A percentile compares a stretch with the other conserved stretches of the same genome.
Conservation (phyloP, 1,140 invertebrate genomes). For the Solen grandis region DNA sequence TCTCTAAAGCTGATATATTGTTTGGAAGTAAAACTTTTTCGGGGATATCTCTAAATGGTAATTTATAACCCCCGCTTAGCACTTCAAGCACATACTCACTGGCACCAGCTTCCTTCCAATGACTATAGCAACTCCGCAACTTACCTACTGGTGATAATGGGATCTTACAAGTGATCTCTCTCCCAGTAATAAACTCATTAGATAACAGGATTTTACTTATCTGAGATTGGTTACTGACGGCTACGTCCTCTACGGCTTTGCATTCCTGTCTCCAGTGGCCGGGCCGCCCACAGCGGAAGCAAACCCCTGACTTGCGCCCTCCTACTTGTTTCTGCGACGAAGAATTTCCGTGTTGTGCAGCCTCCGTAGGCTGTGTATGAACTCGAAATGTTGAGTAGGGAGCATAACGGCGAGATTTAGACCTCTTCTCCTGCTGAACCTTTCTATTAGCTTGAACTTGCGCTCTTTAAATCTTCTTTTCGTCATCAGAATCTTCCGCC, state of each 20-base stretch:
- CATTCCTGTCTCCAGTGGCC: conserved; percentile 16
- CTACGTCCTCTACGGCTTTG: not conserved
- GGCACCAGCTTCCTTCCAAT: conserved; percentile 15
- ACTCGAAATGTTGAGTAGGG: too few relatives aligned
- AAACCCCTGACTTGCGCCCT: not conserved
- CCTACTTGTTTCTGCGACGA: not conserved
- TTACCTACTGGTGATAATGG: conserved; percentile 9
- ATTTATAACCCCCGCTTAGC: conserved; percentile 19
- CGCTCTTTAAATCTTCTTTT: conserved; percentile 26
- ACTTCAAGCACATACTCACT: conserved; percentile 36
- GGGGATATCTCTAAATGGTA: conserved; percentile 16
- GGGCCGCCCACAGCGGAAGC: conserved; percentile 26
- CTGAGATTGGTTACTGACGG: too few relatives aligned
- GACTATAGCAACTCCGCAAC: not conserved
- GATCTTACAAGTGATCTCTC: too few relatives aligned
- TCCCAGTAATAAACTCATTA: too few relatives aligned
- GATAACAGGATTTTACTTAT: too few relatives aligned
- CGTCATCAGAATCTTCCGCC: conserved; percentile 30
- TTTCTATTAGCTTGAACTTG: conserved; percentile 21
- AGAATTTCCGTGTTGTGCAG: not conserved
- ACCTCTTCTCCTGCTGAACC: not conserved
- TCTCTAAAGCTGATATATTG: conserved; percentile 3
- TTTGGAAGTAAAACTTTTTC: conserved; percentile 11
- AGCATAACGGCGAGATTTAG: not conserved
- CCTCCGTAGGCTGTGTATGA: too few relatives aligned